phyloP scores from a whole-genome alignment of 2,888 invertebrate genomes.

The Ichneumon xanthorius region DNA sequence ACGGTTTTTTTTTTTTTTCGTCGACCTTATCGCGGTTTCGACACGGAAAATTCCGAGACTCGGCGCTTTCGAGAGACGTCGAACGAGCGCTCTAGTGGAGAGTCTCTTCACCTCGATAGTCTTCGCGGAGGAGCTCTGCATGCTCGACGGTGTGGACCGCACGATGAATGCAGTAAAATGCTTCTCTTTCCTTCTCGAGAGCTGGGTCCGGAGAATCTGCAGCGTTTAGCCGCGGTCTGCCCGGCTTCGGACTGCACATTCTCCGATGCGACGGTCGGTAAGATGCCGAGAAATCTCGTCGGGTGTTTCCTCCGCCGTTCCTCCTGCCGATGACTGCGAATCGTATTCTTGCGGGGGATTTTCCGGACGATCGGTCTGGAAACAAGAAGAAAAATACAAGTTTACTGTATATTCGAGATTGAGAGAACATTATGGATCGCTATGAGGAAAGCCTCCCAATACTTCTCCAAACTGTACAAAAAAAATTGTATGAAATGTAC shows the following conservation, averaged over 20 bases:
- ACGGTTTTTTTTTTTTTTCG: conserved; percentile 21
- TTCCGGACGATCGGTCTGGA: conserved; percentile 18
- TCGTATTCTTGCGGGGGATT: conserved; percentile 22
- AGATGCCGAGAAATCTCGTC: conserved; percentile 6
- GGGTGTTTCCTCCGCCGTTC: neutral
- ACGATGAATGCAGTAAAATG: neutral
- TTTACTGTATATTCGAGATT: neutral
- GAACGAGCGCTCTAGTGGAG: conserved; percentile 39
- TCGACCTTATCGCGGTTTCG: conserved; percentile 38
- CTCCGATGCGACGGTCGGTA: conserved; percentile 41
- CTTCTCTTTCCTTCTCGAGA: neutral
- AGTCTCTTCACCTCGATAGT: conserved; percentile 49
- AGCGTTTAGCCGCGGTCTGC: neutral
- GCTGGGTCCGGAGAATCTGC: neutral
- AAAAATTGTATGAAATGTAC: too few species aligned
- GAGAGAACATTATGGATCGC: neutral
- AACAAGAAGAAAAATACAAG: neutral
- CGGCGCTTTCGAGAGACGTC: neutral
- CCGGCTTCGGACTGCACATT: neutral
- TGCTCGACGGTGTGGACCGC: conserved; percentile 53
- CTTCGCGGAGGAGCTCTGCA: conserved; percentile 57
- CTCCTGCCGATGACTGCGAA: neutral
- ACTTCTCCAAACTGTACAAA: too few species aligned
- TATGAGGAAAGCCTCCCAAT: neutral
- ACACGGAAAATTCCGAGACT: conserved; percentile 23